Evolutionary conservation across 2,797 vertebrate species (phyloP).

Genomic region (Hypotaenidia philippensis): DNA sequence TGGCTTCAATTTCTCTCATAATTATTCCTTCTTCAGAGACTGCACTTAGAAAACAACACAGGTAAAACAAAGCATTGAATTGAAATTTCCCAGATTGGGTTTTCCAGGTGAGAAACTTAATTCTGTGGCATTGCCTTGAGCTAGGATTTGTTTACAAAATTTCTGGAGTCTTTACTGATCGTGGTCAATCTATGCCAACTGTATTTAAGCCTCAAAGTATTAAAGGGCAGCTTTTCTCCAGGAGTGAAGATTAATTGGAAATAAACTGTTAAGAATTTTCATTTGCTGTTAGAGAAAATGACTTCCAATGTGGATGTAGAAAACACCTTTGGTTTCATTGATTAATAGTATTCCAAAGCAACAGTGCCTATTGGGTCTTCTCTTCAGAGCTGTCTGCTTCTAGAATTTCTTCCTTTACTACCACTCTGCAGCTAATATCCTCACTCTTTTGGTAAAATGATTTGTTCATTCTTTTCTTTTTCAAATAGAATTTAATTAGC

Average conservation of each 20-base stretch:
- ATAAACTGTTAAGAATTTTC: neutral
- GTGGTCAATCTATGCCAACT: neutral
- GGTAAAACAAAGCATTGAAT: neutral
- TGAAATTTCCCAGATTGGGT: neutral
- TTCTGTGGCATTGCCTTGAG: neutral
- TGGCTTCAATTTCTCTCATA: neutral
- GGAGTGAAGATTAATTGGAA: neutral
- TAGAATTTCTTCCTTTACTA: neutral
- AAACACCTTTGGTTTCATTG: neutral
- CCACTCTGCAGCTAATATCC: neutral
- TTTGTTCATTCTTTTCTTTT: neutral
- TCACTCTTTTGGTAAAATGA: neutral
- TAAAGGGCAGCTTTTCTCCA: neutral
- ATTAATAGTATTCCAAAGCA: neutral
- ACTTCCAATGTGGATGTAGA: neutral
- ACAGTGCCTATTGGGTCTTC: neutral
- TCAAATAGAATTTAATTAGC: constrained; percentile 14
- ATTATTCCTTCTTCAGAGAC: neutral
- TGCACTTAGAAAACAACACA: neutral
- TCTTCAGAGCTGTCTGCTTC: neutral
- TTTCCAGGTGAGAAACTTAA: neutral
- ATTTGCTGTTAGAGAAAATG: neutral
- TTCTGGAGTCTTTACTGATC: neutral
- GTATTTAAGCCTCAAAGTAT: neutral
- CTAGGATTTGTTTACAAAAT: neutral